Evolutionary conservation across 35 echinoderm and acorn worm genomes (phyloP), one percentile per base, ranked within the genome.

Genomic region (Amphiura filiformis): DNA sequence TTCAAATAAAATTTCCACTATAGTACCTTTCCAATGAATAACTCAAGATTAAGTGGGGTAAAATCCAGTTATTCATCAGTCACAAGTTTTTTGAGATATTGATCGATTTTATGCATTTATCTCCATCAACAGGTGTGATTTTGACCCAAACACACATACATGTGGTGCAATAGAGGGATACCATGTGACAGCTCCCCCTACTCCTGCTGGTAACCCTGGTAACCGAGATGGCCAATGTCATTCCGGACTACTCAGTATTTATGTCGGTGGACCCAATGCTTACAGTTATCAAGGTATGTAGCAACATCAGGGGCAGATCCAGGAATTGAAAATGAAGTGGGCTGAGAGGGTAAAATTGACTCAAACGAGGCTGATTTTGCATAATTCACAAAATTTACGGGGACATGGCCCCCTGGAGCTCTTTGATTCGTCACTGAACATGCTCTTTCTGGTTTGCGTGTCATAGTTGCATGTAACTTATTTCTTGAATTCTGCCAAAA

Each of bases 231-330:
- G 31, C 7, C 76, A 94, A 20, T 98, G 96, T 76, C 88, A 83
- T 5, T 86, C 96, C 17, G 93, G 92, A 28, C 83, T 94, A 26
- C 75, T 84, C 38, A 88, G 87, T 32, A 56, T 98, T 15, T 87
- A 76, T 52, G 80, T 88, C 0, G 38, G 89, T 33, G 96, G 85
- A 47, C 82, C 89, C 39, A 92, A 92, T 40, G 87, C 89, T 0
- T 98, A 97, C 52, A 84, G 86, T 28, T 97, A 94, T 39, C 88
- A 94, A 39, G 95, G 95, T 97, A 78, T 85, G 88, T 87, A 34
- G 3, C 28, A n/a, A n/a, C n/a, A 22, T 76, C 9, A 34, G 1
- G 22, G 35, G 70, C 70, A 76, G 70, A 2, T 2, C 70, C 28
- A 1, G 35, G 4, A 1, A 1, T 34, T 76, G 70, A 22, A 76